A percentile compares a stretch with the other conserved stretches of the same genome.
phyloP scores from a whole-genome alignment of 2,888 invertebrate species.

The Carabus problematicus region DNA sequence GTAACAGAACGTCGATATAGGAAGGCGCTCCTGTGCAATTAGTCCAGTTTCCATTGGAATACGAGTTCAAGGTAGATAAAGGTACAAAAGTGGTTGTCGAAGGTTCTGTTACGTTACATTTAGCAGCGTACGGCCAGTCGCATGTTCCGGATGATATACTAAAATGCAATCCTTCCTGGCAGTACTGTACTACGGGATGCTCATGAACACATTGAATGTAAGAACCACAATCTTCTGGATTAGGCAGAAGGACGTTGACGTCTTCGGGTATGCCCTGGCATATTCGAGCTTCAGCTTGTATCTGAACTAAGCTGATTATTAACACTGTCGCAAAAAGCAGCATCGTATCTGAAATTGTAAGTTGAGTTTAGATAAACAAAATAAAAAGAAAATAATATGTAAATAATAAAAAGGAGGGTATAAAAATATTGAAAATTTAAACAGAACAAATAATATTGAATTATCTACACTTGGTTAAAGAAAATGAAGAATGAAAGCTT shows the following conservation, averaged over 20 bases:
- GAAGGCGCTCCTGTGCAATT: no score
- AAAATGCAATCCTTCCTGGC: constrained; percentile 42
- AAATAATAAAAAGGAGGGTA: no score
- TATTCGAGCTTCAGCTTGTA: constrained; percentile 1
- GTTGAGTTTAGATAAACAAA: no score
- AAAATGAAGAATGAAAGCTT: no score
- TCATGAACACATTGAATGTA: constrained; percentile 26
- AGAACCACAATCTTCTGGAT: constrained; percentile 25
- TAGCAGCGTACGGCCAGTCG: constrained; percentile 42
- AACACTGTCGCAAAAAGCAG: neutral
- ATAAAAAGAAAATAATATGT: no score
- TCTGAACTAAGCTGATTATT: neutral
- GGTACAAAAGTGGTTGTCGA: no score
- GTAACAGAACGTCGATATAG: constrained; percentile 18
- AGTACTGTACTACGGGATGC: constrained; percentile 1
- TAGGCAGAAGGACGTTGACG: constrained; percentile 26
- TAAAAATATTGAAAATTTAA: no score
- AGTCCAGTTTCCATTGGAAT: no score
- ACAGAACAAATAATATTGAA: no score
- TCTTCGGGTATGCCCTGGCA: constrained; percentile 13
- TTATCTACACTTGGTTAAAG: no score
- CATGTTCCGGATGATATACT: constrained; percentile 37
- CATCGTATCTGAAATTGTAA: neutral
- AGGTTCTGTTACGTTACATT: constrained; percentile 22
- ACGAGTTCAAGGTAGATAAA: neutral